Percentiles rank a stretch among this genome's conserved stretches.
Evolutionary conservation across 2,113 vertebrate species (phyloP).

Genomic region (Nothocercus julius): DNA sequence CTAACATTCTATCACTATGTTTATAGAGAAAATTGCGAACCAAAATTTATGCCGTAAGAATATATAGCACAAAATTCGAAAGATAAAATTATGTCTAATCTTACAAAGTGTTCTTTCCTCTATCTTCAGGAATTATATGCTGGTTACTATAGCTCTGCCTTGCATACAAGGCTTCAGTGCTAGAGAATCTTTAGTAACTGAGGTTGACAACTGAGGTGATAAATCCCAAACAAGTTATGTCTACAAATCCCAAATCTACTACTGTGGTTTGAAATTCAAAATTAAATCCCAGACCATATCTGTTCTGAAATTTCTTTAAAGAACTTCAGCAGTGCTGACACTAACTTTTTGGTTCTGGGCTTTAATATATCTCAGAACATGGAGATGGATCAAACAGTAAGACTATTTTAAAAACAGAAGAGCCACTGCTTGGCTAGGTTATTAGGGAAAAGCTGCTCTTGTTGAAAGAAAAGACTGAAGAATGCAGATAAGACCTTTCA

Average conservation of each 20-base stretch:
- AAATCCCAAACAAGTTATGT: neutral
- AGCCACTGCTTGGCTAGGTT: neutral
- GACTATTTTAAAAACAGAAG: neutral
- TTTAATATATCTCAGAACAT: neutral
- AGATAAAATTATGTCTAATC: neutral
- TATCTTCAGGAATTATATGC: neutral
- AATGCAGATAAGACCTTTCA: neutral
- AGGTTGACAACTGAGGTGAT: neutral
- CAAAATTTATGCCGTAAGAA: neutral
- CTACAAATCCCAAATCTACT: neutral
- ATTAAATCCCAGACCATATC: neutral
- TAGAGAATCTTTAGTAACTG: neutral
- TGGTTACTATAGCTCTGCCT: neutral
- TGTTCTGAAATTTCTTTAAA: neutral
- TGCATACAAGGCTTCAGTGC: rapidly evolving
- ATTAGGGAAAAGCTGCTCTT: neutral
- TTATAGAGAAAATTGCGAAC: neutral
- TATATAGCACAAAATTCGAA: neutral
- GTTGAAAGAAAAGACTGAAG: neutral
- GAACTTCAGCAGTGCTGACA: neutral
- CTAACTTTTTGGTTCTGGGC: neutral
- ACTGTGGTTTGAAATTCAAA: neutral
- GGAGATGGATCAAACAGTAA: neutral
- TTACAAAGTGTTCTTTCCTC: neutral
- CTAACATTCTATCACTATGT: neutral